phyloP scores from a whole-genome alignment of 2,797 vertebrate species.

The Hafferia zeledoni region DNA sequence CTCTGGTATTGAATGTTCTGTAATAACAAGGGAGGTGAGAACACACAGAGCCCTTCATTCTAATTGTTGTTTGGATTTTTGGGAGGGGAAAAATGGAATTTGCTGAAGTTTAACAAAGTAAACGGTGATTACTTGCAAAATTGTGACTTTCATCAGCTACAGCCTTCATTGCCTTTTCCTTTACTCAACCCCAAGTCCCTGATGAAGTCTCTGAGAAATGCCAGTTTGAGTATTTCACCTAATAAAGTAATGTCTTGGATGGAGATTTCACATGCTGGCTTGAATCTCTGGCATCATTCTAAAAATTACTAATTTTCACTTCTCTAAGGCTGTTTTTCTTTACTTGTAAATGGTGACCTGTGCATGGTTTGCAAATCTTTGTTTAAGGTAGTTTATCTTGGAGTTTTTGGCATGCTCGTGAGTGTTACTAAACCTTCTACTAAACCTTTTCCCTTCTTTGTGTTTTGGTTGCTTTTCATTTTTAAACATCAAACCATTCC shows the following conservation, averaged over 20 bases:
- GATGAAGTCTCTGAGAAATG: background rate
- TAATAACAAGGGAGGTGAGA: background rate
- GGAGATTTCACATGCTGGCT: background rate
- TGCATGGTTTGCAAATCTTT: conserved; percentile 32
- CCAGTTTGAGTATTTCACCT: background rate
- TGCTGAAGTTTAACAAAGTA: background rate
- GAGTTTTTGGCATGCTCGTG: conserved; percentile 26
- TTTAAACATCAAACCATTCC: background rate
- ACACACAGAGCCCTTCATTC: background rate
- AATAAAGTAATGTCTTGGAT: background rate
- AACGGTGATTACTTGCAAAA: background rate
- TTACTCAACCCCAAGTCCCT: background rate
- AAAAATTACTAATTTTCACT: background rate
- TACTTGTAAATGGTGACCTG: background rate
- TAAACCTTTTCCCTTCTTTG: background rate
- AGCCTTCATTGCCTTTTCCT: background rate
- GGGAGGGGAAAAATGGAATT: background rate
- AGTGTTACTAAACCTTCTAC: background rate
- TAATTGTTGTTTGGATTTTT: background rate
- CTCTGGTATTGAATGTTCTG: background rate
- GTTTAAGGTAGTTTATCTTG: background rate
- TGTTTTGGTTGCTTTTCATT: background rate
- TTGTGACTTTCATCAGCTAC: background rate
- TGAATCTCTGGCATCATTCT: background rate
- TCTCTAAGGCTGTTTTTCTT: background rate